phyloP scores from a whole-genome alignment of 23 tunicate genomes.

The Diplosoma virens region DNA sequence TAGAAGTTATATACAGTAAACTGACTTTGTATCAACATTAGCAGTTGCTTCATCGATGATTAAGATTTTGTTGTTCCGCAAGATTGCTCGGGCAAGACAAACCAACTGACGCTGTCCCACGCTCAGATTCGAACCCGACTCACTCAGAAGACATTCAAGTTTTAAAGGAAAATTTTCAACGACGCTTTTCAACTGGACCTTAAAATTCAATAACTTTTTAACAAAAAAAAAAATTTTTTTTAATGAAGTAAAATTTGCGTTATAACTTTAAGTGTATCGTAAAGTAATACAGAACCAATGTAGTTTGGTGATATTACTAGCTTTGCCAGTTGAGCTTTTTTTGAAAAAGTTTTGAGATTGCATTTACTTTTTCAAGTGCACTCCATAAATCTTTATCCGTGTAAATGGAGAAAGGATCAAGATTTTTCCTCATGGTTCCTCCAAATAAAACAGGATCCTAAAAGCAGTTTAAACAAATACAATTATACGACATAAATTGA shows the following conservation, averaged over 20 bases:
- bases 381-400: conserved; percentile 78
- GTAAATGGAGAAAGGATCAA: conserved; percentile 69
- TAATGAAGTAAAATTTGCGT: too few species aligned
- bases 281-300: too few species aligned
- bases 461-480: too few species aligned
- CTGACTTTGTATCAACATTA: conserved; percentile 80
- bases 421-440: conserved; percentile 75
- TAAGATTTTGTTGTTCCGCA: conserved; percentile 66
- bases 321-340: too few species aligned
- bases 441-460: conserved; percentile 86
- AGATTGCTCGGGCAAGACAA: conserved; percentile 92
- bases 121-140: conserved; percentile 85
- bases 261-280: too few species aligned
- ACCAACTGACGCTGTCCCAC: conserved; percentile 96
- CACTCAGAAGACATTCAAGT: conserved; percentile 55
- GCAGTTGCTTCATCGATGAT: conserved; percentile 99
- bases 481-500: too few species aligned
- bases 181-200: conserved; percentile 70
- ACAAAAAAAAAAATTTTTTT: too few species aligned
- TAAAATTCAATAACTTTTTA: too few species aligned
- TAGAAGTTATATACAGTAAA: background rate
- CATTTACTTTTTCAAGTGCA: conserved; percentile 74
- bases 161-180: conserved; percentile 57
- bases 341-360: too few species aligned
- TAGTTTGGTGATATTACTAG: too few species aligned